Percentiles rank a stretch among this genome's conserved stretches.
Conservation (phyloP, 2,888 invertebrate species). For the Metopia argyrocephala region DNA sequence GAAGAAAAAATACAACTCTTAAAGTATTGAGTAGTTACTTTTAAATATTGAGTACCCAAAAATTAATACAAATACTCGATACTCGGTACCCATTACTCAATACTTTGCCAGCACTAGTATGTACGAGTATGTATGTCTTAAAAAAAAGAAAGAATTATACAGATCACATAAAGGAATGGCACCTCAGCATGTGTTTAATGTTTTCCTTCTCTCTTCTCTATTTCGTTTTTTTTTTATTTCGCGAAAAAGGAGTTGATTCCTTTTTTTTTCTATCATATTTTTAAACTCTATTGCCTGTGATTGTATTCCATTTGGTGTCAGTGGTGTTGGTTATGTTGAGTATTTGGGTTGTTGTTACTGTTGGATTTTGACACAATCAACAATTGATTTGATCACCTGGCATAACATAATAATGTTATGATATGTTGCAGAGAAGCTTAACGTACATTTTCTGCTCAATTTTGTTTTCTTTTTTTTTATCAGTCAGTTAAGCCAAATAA, state of each 20-base stretch:
- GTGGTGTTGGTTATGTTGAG: conserved; percentile 17
- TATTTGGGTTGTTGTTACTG: conserved; percentile 51
- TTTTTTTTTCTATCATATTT: too few relatives aligned
- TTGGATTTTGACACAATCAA: conserved; percentile 69
- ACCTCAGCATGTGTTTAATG: conserved; percentile 64
- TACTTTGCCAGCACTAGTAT: too few relatives aligned
- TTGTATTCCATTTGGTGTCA: conserved; percentile 5
- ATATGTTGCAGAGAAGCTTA: conserved; percentile 65
- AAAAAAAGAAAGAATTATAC: conserved; percentile 29
- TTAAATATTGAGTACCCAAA: too few relatives aligned
- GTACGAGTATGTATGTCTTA: too few relatives aligned
- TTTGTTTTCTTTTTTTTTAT: neutral
- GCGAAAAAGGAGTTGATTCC: neutral
- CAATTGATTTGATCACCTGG: conserved; percentile 75
- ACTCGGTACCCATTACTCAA: too few relatives aligned
- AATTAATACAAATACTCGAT: too few relatives aligned
- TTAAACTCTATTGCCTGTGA: neutral
- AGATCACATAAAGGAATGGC: conserved; percentile 62
- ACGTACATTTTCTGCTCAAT: conserved; percentile 42
- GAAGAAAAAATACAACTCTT: too few relatives aligned
- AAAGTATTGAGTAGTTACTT: too few relatives aligned
- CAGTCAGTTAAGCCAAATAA: conserved; percentile 26
- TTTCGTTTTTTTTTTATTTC: neutral
- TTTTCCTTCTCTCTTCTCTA: conserved; percentile 44
- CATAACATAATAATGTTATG: conserved; percentile 68